These are phyloP conservation scores for Andrena praecox DNA, from an alignment of 2,888 invertebrate genomes.

Conservation along the genomic window DNA sequence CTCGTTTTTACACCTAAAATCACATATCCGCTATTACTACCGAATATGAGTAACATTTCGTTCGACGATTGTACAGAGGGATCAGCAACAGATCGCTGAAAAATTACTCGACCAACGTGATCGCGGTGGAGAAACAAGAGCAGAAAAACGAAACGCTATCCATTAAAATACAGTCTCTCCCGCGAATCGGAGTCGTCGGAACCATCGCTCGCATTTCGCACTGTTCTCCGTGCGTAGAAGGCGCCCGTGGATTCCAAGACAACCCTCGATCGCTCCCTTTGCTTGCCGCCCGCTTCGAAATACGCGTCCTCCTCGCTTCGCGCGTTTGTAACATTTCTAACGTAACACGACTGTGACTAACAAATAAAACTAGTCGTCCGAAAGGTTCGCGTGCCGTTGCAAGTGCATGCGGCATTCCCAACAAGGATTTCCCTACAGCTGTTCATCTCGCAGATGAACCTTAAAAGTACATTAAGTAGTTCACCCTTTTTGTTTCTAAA, in stretches of 20 bases:
- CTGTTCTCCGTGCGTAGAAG: slow-evolving; percentile 7
- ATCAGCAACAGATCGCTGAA: slow-evolving; percentile 31
- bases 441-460: slow-evolving; percentile 14
- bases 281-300: not conserved
- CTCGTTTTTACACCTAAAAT: slow-evolving; percentile 48
- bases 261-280: slow-evolving; percentile 1
- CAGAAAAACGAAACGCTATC: slow-evolving; percentile 20
- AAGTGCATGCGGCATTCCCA: not conserved
- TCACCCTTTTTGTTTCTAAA: not conserved
- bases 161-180: slow-evolving; percentile 49
- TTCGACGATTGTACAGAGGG: slow-evolving; percentile 29
- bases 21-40: slow-evolving; percentile 50
- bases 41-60: slow-evolving; percentile 50
- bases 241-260: slow-evolving; percentile 18
- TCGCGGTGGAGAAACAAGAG: slow-evolving; percentile 15
- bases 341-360: not conserved
- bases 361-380: not conserved
- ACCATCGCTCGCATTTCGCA: slow-evolving; percentile 13
- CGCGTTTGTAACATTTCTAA: not conserved
- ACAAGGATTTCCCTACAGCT: not conserved
- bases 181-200: slow-evolving; percentile 26
- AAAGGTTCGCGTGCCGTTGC: not conserved
- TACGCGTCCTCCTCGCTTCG: not conserved
- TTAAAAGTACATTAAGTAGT: slow-evolving; percentile 27
- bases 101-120: slow-evolving; percentile 40